Percentiles rank a stretch among this genome's conserved stretches.
These are phyloP conservation scores for Potorous gilbertii DNA, from an alignment of 2,797 vertebrate species.

Conservation along the genomic window DNA sequence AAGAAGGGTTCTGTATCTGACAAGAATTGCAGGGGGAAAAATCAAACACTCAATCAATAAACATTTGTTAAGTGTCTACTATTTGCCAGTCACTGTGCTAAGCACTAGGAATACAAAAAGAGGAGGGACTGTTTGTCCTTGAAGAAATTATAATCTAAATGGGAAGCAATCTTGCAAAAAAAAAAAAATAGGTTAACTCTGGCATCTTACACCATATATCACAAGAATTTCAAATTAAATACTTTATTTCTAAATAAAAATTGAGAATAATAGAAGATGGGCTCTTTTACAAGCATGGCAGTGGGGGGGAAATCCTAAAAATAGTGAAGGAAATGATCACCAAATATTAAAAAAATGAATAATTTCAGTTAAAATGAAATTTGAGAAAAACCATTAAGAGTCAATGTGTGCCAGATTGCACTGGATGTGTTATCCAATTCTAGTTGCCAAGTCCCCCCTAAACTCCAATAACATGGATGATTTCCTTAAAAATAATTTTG, in stretches of 20 bases:
- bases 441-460: neutral
- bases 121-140: neutral
- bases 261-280: neutral
- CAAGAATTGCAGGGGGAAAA: neutral
- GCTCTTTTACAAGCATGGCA: neutral
- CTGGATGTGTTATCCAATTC: neutral
- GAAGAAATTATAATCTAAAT: neutral
- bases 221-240: neutral
- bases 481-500: neutral
- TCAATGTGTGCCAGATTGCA: neutral
- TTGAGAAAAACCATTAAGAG: neutral
- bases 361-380: neutral
- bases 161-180: neutral
- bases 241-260: neutral
- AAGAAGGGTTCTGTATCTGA: neutral
- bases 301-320: neutral
- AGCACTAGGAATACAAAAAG: neutral
- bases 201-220: neutral
- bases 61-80: neutral
- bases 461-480: neutral
- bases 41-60: neutral
- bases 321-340: neutral
- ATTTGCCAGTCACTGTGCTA: neutral
- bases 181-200: neutral
- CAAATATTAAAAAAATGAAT: neutral